Base-by-base conservation (phyloP, 1,140 invertebrate genomes). In the Drosophila sulfurigaster region DNA sequence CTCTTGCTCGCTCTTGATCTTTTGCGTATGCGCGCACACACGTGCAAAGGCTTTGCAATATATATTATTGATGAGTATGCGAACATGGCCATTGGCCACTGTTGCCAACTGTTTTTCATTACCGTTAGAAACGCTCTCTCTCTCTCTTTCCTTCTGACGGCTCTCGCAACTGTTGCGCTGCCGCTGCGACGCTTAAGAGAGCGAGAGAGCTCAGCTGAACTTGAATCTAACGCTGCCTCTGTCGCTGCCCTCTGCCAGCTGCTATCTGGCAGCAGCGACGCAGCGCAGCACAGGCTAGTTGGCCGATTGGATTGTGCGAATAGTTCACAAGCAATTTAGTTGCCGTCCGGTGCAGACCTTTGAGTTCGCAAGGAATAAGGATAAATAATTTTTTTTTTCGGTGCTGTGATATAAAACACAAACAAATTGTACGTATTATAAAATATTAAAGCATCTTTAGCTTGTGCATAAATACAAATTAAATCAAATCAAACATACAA, bases 341-440 rank as follows among this genome's bases (percentile, higher is more conserved):
- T 81, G 91, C 83, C 81, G 85, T 83, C 72, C 91, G 91, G 91
- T 91, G 63, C 87, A 92, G 91, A 92, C 91, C 78, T 91, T 86
- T 82, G 75, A 64, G 75, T 86, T 79, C 75, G 65, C 66, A 80
- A 75, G 83, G 85, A 90, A 81, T 89, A 89, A 90, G 78, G 86
- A 89, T 89, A 85, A 89, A 71, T 79, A 4, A 67, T 65, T 88
- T 90, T 86, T 91, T 91, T 90, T 91, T 82, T 91, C 90, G 81
- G 83, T 91, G 82, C 91, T 92, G 91, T 92, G 91, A 92, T 92
- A 92, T 87, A 82, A 86, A 82, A 81, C 70, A 91, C 51, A 80
- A 75, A 83, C 75, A 91, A 80, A 91, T 91, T 73, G 90, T 91
- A 91, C 79, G 91, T 91, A 90, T 81, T 72, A 46, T 43, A 68